Base-by-base conservation (phyloP, 2,797 vertebrate genomes). In the Cichlasoma orientale region DNA sequence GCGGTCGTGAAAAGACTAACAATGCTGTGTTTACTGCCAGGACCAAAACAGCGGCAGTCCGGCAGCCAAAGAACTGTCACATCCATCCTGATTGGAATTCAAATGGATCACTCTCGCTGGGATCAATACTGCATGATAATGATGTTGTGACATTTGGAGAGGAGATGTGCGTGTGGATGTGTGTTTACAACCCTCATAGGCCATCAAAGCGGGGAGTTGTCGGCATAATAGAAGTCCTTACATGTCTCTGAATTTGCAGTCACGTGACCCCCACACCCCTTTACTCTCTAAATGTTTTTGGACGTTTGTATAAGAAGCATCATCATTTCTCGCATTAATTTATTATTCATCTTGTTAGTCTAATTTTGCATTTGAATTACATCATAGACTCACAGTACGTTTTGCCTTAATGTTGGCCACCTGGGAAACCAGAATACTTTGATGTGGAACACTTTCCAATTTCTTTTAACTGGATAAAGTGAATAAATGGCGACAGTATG, bases 51-150 rank as follows among this genome's bases (percentile, higher is more conserved):
- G 75, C 11, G 23, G 66, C 29, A 23, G 52, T 6, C 53, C 10
- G 1, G 66, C 72, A 68, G 86, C 85, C 81, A 86, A 78, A 75
- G 54, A 86, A 41, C 78, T 80, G 82, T 87, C 85, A 7, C 83
- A 83, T 87, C 75, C 74, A 56, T 86, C 87, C 86, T 84, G 75
- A 83, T 91, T 87, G 83, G 85, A 80, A 91, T 91, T 90, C 89
- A 86, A 78, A 85, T 74, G 58, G 79, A 80, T 88, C 85, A 25
- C 74, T 79, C 80, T 86, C 2, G 5, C 82, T 25, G 66, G 82
- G 88, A 92, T 93, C 89, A 74, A 93, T 93, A 85, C 86, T 44
- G 86, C 82, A 89, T 90, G 85, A 87, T 90, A 90, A 93, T 89
- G 90, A 91, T 80, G 85, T 77, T 83, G 80, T 86, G 90, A 89